phyloP scores from a whole-genome alignment of 2,797 vertebrate genomes.

The Halcyon chelicuti region DNA sequence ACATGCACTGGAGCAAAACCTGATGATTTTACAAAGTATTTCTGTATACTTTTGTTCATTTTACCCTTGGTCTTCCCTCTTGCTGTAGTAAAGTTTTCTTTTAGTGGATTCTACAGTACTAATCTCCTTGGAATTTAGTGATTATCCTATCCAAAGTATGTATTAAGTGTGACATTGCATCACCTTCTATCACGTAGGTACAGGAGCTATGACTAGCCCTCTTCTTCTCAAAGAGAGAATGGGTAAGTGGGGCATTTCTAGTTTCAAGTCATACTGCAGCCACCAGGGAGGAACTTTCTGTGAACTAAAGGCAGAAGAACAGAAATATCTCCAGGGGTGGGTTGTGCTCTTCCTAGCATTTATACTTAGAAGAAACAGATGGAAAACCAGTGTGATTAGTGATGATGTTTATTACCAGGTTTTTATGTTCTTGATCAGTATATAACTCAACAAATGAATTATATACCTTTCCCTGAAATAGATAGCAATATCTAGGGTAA shows the following conservation, averaged over 20 bases:
- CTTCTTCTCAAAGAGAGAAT: neutral
- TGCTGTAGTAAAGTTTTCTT: neutral
- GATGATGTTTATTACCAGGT: neutral
- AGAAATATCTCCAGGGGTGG: neutral
- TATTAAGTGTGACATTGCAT: conserved; percentile 5
- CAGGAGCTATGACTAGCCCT: neutral
- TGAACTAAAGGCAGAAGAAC: neutral
- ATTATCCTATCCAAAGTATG: neutral
- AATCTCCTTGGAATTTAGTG: conserved; percentile 2
- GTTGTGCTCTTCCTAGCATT: neutral
- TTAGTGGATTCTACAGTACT: neutral
- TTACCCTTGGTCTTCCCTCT: neutral
- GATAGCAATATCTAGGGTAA: neutral
- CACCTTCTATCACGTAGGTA: neutral
- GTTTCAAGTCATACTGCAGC: neutral
- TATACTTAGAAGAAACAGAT: neutral
- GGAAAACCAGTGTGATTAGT: neutral
- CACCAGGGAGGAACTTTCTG: neutral
- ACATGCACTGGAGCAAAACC: neutral
- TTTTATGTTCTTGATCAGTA: neutral
- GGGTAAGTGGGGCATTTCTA: neutral
- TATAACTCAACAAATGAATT: neutral
- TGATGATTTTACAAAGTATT: neutral
- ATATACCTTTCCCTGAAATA: neutral
- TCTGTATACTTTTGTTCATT: neutral